Evolutionary conservation across 2,113 vertebrate genomes (phyloP).

Genomic region (Aplodontia rufa): DNA sequence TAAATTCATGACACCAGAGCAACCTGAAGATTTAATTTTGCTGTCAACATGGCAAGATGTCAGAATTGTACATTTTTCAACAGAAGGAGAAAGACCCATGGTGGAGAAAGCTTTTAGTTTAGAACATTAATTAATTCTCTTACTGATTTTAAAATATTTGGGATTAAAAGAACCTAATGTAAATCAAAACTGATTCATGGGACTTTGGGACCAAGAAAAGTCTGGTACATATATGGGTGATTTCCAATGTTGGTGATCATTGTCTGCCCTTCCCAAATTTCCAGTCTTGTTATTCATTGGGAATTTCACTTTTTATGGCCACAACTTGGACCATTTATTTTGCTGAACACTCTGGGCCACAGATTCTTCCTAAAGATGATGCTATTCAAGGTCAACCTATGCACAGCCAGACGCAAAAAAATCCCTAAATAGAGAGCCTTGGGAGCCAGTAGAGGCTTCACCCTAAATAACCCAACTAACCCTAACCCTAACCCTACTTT

Average conservation of each 20-base stretch:
- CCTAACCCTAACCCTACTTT: background rate
- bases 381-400: background rate
- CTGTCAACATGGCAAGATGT: conserved; percentile 5
- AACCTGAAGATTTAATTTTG: conserved; percentile 11
- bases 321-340: background rate
- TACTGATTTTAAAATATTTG: background rate
- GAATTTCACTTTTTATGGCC: background rate
- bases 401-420: background rate
- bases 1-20: background rate
- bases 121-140: conserved; percentile 33
- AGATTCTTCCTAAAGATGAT: conserved; percentile 13
- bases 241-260: conserved; percentile 34
- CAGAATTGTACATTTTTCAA: conserved; percentile 31
- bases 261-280: background rate
- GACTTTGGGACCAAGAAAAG: background rate
- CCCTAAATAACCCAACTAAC: background rate
- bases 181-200: background rate
- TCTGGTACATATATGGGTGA: background rate
- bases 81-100: background rate
- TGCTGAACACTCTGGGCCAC: background rate
- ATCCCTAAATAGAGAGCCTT: background rate
- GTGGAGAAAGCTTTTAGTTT: background rate
- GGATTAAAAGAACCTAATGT: conserved; percentile 24
- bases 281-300: background rate
- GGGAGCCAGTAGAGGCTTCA: background rate